Evolutionary conservation across 53 echinoderm and acorn worm species (phyloP), one percentile per base, ranked within the genome.

Genomic region (Echinarachnius parma): DNA sequence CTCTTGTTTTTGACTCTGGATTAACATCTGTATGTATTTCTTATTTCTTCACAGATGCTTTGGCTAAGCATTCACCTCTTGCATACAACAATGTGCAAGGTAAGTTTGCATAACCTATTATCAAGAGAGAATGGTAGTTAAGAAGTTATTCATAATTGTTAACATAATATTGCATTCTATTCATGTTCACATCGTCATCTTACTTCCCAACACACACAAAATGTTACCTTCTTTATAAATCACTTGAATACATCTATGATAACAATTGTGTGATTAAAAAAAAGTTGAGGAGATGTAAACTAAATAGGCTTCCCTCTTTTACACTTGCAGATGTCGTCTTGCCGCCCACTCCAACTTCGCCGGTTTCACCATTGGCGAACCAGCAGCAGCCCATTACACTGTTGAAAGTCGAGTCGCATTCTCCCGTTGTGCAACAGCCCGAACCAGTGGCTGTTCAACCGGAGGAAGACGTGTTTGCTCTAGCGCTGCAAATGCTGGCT

Each of bases 401-500:
- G 16, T 3, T 48, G 2, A 66, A 13, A 28, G 45, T 45, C 4
- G 18, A 20, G 19, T 48, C 42, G 66, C 45, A 31, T 8, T n/a
- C n/a, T 3, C 44, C 42, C 22, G 10, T 26, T 22, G 11, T 62
- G 19, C 45, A 26, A 32, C 31, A 15, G 66, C 45, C 21, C 5
- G 8, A 8, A 2, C 44, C 42, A 15, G 10, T 26, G 44, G 11
- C 39, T 21, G 24, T 39, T 60, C 31, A 15, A 8, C 36, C 31
- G 20, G 44, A 42, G 44, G 52, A 50, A 21, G 63, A 63, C 9
- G 47, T 29, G 19, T 66, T 66, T 10, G 46, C 66, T 9, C 48
- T 66, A 5, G 29, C 66, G 47, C 48, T 66, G 30, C 66, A 66
- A 48, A 66, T 66, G 66, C 46, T 66, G 7, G 66, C 66, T n/a